Evolutionary conservation across 2,888 invertebrate species (phyloP).

Genomic region (Colostygia pectinataria): DNA sequence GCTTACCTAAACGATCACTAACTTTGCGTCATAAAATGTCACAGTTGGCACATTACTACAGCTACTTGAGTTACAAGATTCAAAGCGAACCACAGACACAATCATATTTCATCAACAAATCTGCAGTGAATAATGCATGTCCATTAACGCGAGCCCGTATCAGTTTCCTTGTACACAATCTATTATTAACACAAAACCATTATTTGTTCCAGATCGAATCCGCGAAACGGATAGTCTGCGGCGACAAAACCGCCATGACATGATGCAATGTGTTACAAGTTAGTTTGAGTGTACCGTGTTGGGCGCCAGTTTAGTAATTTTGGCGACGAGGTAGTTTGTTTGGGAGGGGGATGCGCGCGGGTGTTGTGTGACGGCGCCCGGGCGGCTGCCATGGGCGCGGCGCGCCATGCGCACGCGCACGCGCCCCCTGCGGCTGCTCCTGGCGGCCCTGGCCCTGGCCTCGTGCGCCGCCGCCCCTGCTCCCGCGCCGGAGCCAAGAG

Average conservation of each 20-base stretch:
- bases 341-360: constrained; percentile 60
- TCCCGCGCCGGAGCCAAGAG: constrained; percentile 82
- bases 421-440: constrained; percentile 80
- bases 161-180: constrained; percentile 48
- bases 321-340: constrained; percentile 35
- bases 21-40: not conserved
- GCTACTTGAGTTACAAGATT: constrained; percentile 10
- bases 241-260: constrained; percentile 54
- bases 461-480: constrained; percentile 79
- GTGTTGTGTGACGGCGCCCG: constrained; percentile 77
- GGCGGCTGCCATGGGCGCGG: constrained; percentile 81
- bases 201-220: constrained; percentile 71
- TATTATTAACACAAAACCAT: constrained; percentile 61
- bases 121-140: constrained; percentile 23
- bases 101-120: constrained; percentile 27
- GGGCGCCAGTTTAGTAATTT: constrained; percentile 35
- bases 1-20: constrained; percentile 2
- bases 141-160: constrained; percentile 35
- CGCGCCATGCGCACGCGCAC: constrained; percentile 79
- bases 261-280: constrained; percentile 28
- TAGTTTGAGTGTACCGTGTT: constrained; percentile 27
- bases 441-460: constrained; percentile 79
- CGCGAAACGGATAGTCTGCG: constrained; percentile 58
- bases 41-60: constrained; percentile 11
- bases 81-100: constrained; percentile 21